Percentiles rank a stretch among this genome's conserved stretches.
Conservation (phyloP, 2,113 vertebrate species). For the Eublepharis macularius region DNA sequence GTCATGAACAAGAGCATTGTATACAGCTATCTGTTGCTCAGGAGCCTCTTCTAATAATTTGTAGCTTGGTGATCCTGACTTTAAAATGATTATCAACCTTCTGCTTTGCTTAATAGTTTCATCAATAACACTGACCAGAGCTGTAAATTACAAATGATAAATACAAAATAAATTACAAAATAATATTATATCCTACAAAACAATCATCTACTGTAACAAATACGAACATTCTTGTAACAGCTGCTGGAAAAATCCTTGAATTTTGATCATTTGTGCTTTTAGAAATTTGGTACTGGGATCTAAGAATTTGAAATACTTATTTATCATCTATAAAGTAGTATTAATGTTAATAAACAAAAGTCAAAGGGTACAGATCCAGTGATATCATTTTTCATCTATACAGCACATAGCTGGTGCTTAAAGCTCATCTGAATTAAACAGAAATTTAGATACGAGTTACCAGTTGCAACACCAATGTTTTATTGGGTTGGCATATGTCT, state of each 20-base stretch:
- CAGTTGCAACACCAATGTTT: too few relatives aligned
- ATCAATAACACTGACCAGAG: conserved; percentile 63
- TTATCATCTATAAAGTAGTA: background rate
- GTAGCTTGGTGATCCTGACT: conserved; percentile 59
- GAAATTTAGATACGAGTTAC: too few relatives aligned
- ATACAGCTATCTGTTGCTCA: conserved; percentile 83
- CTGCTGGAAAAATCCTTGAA: background rate
- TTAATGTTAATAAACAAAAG: too few relatives aligned
- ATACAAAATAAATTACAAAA: background rate
- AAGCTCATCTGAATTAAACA: too few relatives aligned
- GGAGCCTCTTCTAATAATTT: conserved; percentile 64
- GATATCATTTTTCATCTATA: too few relatives aligned
- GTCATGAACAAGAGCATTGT: conserved; percentile 81
- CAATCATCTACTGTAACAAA: background rate
- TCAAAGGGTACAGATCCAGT: too few relatives aligned
- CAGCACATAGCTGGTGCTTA: too few relatives aligned
- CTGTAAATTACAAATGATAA: conserved; percentile 57
- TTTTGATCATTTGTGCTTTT: background rate
- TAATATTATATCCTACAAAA: background rate
- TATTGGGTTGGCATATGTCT: too few relatives aligned
- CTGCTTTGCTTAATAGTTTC: conserved; percentile 84
- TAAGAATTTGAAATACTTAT: background rate
- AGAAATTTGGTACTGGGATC: background rate
- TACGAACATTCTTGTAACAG: too few relatives aligned
- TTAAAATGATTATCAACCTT: conserved; percentile 85